Evolutionary conservation across 37 sponge, comb jelly and placozoan species (phyloP), one percentile per base, ranked within the genome.

Genomic region (Aplysina aerophoba): DNA sequence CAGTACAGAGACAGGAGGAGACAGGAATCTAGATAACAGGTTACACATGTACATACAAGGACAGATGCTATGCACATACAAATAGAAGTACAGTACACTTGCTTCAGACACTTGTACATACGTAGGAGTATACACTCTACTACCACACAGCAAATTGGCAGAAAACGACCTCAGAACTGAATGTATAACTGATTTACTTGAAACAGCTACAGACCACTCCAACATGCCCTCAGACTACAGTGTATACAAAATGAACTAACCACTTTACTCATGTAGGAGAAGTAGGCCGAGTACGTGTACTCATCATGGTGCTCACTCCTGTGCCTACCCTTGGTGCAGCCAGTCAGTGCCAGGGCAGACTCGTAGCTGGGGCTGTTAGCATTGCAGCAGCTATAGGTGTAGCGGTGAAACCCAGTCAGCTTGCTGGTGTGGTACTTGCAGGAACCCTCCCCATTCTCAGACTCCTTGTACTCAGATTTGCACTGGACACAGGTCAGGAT

Each of bases 401-500:
- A 61, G 41, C 79, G 22, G 50, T 35, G 27, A 60, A 55, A 36
- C 78, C 69, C 59, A 88, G 39, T 44, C 50, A 44, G 6, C 3
- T 44, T 8, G 14, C 80, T 66, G 25, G 75, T 41, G 79, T 92
- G 92, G 57, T 88, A 88, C 36, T 88, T 85, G 79, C 92, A 92
- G 53, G 44, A 28, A 0, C 88, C 92, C 69, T 85, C 89, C 44
- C 85, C 88, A 85, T 92, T 92, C 66, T 88, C 82, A 20, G 92
- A 92, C 69, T 92, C 88, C 82, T 88, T 85, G 82, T 92, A 92
- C 53, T 92, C 92, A 30, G 75, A 68, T 0, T 34, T 25, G 80
- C 92, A 92, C 68, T 92, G 92, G 15, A 92, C 89, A 61, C 92
- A 92, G 8, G 92, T 92, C 1, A 92, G 89, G 16, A 92, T 85